Evolutionary conservation across 2,888 invertebrate genomes (phyloP), one percentile per base, ranked within the genome.

Genomic region (Hypomecis atomaria): DNA sequence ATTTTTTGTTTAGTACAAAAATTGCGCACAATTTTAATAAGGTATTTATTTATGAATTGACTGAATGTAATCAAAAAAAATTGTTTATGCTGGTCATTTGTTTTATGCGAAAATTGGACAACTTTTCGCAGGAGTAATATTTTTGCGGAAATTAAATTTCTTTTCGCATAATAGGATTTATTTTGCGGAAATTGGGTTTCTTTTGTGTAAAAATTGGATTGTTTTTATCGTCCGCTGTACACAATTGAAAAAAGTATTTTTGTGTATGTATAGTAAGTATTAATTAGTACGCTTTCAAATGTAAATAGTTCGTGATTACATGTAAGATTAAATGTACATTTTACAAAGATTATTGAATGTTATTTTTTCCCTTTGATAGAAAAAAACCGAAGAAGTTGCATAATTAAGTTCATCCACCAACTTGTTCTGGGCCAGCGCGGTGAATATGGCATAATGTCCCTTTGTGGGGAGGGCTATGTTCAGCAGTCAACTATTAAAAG

Each of bases 271-370:
- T 84, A 88, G 74, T 74, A 75, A 88, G 74, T 74, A 75, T 68
- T 52, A 70, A 67, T 75, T 79, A 79, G 86, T 79, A 84, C 86
- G 91, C 89, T 90, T 88, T 88, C 85, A 78, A 79, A 82, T 92
- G 92, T 92, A 92, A 79, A 92, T 91, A 91, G 86, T 86, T 87
- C 82, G 86, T 89, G 85, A 85, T 80, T 85, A 86, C 70, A 75
- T 87, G 84, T 91, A 92, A 92, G 90, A 91, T 85, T 92, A 92
- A 90, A 92, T 91, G 92, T 92, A 92, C 82, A 91, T 92, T 92
- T 92, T 92, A 88, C 89, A 92, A 87, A 88, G 76, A 69, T 45
- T n/a, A 36, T 69, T 65, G 78, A 71, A 81, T 71, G 79, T 78
- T 80, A 82, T 78, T 71, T 40, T 8, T 34, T 9, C 0, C 36